Base-by-base conservation (phyloP, 2,797 vertebrate species). In the Meriones psammophilus region DNA sequence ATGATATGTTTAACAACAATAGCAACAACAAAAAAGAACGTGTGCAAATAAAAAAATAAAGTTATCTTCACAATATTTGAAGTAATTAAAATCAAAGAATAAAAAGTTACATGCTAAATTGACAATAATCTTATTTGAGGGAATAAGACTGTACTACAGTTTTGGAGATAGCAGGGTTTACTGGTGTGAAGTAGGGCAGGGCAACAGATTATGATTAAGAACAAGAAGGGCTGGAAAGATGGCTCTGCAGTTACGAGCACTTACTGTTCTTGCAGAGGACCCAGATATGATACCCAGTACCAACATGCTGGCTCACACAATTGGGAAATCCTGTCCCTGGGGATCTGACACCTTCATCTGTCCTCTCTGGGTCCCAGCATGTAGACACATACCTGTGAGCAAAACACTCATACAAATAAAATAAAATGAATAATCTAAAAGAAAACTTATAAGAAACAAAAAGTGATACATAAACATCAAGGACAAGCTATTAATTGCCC, bases 31-130 rank as follows among this genome's bases (percentile, higher is more conserved):
- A 28, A 76, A 85, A 28, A 76, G 80, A 77, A 92, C 94, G 76
- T 84, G 79, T 94, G 14, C 71, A 71, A 89, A 93, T 94, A 76
- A 94, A 95, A 28, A 94, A 92, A 42, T 54, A 20, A 88, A 77
- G 77, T 60, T 10, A 28, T 10, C 5, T 14, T 56, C 22, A 39
- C 68, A 62, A 56, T 76, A 83, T 73, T 76, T 91, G 92, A 85
- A 93, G 93, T 85, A 92, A 66, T 64, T 71, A n/a, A 86, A 54
- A 81, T 8, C 64, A 87, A 94, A 86, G 50, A 86, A 30, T 30
- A 54, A 88, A 92, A 81, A 88, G 39, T 76, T 20, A 20, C 12
- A 81, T 78, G 24, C 58, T 42, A 81, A 60, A 33, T 39, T 58
- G 62, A 46, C 79, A n/a, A 36, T 28, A 56, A 6, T 87, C 46